These are phyloP conservation scores for Oxycera nigricornis DNA, from an alignment of 2,888 invertebrate genomes.

Conservation along the genomic window DNA sequence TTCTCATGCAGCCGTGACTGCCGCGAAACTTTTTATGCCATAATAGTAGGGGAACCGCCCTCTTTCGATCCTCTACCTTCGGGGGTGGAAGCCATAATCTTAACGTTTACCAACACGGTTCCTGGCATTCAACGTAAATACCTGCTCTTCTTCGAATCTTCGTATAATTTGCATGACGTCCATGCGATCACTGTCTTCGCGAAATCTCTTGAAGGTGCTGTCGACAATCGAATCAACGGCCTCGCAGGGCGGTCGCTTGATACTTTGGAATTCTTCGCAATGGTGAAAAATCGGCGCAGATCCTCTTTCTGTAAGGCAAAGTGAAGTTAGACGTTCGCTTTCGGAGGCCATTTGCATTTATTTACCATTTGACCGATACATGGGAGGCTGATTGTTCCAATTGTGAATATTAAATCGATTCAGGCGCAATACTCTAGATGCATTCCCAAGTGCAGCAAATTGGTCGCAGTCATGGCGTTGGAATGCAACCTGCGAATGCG, in stretches of 20 bases:
- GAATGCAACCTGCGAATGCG: not conserved
- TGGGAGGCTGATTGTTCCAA: constrained; percentile 45
- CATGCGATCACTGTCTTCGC: constrained; percentile 49
- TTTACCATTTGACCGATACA: constrained; percentile 41
- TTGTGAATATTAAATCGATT: not conserved
- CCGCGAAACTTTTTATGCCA: too few relatives aligned
- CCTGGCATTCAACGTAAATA: too few relatives aligned
- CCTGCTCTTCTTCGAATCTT: constrained; percentile 51
- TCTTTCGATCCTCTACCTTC: too few relatives aligned
- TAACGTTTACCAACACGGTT: too few relatives aligned
- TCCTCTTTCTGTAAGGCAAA: not conserved
- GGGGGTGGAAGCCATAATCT: too few relatives aligned
- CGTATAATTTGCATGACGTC: constrained; percentile 50
- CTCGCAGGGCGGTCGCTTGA: constrained; percentile 46
- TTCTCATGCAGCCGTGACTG: too few relatives aligned
- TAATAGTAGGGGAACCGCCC: too few relatives aligned
- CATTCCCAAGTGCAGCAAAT: too few relatives aligned
- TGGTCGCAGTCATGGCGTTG: not conserved
- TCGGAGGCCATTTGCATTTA: not conserved
- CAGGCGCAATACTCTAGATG: too few relatives aligned
- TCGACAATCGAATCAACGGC: constrained; percentile 8
- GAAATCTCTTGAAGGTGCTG: constrained; percentile 48
- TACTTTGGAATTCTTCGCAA: constrained; percentile 47
- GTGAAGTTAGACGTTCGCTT: not conserved
- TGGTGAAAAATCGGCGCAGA: not conserved